Conservation (phyloP, 2,888 invertebrate species). For the Mesorhabditis sp. region DNA sequence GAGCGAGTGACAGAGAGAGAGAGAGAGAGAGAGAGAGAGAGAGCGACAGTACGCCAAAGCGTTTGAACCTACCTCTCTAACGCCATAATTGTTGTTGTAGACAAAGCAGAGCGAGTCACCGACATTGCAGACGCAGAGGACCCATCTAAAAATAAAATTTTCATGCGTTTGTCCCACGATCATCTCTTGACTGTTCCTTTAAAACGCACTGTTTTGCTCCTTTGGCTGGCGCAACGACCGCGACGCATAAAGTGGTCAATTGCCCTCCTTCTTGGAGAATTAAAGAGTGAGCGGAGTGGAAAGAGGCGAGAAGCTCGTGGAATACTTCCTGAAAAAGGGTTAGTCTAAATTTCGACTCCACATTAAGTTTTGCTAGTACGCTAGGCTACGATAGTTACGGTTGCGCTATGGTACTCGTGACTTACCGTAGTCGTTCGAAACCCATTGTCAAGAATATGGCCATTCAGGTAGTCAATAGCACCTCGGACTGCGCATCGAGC, state of each 20-base stretch:
- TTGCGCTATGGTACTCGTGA: not conserved
- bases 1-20: not conserved
- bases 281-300: conserved; percentile 79
- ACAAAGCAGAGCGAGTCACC: conserved; percentile 85
- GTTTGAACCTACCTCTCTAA: conserved; percentile 67
- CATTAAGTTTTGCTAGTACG: too few species aligned
- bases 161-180: too few species aligned
- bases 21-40: not conserved
- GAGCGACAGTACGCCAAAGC: too few species aligned
- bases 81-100: conserved; percentile 73
- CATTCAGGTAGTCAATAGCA: conserved; percentile 75
- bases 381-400: not conserved
- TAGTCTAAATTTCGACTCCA: not conserved
- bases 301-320: conserved; percentile 73
- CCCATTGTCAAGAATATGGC: conserved; percentile 28
- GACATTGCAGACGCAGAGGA: conserved; percentile 81
- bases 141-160: conserved; percentile 59
- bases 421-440: conserved; percentile 40
- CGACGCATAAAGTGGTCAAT: conserved; percentile 79
- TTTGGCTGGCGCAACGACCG: conserved; percentile 67
- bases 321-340: conserved; percentile 69
- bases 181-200: not conserved
- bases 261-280: conserved; percentile 77
- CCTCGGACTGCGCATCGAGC: conserved; percentile 75
- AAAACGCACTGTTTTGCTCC: conserved; percentile 26